phyloP scores from a whole-genome alignment of 2,797 vertebrate species.

The Knipowitschia caucasica region DNA sequence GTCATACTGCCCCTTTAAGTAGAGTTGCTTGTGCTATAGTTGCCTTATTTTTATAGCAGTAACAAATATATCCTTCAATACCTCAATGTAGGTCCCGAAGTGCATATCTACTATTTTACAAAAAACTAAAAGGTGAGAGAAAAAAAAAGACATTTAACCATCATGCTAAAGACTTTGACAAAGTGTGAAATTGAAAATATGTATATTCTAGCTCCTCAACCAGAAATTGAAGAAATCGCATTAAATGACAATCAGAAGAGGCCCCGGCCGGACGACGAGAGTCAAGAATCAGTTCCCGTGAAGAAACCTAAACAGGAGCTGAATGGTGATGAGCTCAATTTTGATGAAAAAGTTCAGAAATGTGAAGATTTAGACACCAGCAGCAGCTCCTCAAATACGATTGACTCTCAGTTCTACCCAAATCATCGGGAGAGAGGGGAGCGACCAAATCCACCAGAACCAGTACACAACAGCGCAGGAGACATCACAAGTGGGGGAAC shows the following conservation, averaged over 20 bases:
- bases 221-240: neutral
- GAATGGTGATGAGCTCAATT: neutral
- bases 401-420: neutral
- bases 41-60: no score
- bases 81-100: conserved; percentile 20
- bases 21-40: no score
- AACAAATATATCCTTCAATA: no score
- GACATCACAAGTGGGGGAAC: neutral
- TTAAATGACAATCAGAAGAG: neutral
- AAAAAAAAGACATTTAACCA: neutral
- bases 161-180: no score
- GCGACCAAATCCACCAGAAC: neutral
- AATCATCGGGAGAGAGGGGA: neutral
- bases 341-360: neutral
- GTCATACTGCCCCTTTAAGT: no score
- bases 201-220: neutral
- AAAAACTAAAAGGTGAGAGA: conserved; percentile 43
- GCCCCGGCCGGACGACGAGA: neutral
- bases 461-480: neutral
- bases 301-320: neutral
- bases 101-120: conserved; percentile 61
- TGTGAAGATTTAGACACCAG: neutral
- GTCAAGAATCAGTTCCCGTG: no score
- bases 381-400: neutral
- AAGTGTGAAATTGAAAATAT: no score